Percentiles rank a stretch among this genome's conserved stretches.
phyloP scores from a whole-genome alignment of 2,888 invertebrate genomes.

The Blera fallax region DNA sequence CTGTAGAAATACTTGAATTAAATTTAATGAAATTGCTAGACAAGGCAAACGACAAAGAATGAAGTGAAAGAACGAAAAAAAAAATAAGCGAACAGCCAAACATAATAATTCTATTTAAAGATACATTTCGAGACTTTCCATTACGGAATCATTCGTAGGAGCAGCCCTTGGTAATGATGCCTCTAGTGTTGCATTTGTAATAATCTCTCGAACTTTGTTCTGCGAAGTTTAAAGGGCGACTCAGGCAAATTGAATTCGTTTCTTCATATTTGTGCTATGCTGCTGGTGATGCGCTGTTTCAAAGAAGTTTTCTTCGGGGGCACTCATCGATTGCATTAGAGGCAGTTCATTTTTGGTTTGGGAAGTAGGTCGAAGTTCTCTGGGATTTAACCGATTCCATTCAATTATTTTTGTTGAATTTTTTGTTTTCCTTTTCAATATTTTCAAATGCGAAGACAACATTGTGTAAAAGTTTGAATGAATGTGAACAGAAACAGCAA shows the following conservation, averaged over 20 bases:
- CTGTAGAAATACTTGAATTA: conserved; percentile 1
- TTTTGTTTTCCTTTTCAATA: background rate
- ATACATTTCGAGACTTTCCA: conserved; percentile 11
- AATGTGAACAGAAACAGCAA: background rate
- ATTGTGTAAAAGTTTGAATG: background rate
- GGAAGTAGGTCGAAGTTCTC: background rate
- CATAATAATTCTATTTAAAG: conserved; percentile 29
- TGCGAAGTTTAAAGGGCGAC: conserved; percentile 11
- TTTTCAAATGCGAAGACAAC: background rate
- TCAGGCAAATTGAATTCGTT: background rate
- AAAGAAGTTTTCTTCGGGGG: background rate
- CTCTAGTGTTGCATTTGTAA: conserved; percentile 27
- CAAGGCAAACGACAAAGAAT: background rate
- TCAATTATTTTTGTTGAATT: conserved; percentile 21
- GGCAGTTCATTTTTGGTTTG: background rate
- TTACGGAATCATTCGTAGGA: background rate
- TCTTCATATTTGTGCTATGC: background rate
- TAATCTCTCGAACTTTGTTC: conserved; percentile 35
- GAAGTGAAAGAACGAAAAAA: background rate
- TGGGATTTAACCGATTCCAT: background rate
- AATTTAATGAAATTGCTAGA: conserved; percentile 17
- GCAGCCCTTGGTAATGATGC: background rate
- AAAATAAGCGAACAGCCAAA: background rate
- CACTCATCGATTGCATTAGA: conserved; percentile 2
- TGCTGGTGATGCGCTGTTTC: background rate